Conservation (phyloP, 2,113 vertebrate species). For the Callopanchax toddi region DNA sequence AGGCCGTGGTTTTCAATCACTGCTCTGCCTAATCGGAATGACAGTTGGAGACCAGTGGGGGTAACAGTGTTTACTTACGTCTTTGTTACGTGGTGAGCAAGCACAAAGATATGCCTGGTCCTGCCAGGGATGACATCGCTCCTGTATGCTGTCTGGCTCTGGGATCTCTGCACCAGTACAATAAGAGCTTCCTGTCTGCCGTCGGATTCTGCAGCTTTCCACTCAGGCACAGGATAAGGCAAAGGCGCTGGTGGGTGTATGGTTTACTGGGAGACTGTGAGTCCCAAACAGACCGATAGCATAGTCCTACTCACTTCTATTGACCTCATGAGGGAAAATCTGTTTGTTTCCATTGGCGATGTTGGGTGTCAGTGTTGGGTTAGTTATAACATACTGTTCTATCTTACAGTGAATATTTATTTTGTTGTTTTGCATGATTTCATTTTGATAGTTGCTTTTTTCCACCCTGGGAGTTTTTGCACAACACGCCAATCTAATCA, state of each 20-base stretch:
- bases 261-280: conserved; percentile 56
- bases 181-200: conserved; percentile 90
- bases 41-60: conserved; percentile 84
- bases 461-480: too few species aligned
- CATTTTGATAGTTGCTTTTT: too few species aligned
- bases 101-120: conserved; percentile 85
- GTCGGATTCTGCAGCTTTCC: conserved; percentile 72
- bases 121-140: conserved; percentile 78
- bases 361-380: too few species aligned
- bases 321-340: conserved; percentile 24
- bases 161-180: conserved; percentile 79
- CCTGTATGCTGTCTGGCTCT: conserved; percentile 85
- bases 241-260: conserved; percentile 46
- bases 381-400: too few species aligned
- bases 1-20: conserved; percentile 62
- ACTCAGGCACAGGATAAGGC: conserved; percentile 52
- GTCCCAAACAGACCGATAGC: conserved; percentile 54
- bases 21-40: conserved; percentile 84
- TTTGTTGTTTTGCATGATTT: too few species aligned
- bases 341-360: too few species aligned
- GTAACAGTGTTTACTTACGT: conserved; percentile 86
- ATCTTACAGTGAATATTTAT: too few species aligned
- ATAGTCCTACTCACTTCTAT: conserved; percentile 33
- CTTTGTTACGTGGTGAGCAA: conserved; percentile 87
- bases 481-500: too few species aligned